phyloP scores from a whole-genome alignment of 2,888 invertebrate genomes.

The Ennomos fuscantarius region DNA sequence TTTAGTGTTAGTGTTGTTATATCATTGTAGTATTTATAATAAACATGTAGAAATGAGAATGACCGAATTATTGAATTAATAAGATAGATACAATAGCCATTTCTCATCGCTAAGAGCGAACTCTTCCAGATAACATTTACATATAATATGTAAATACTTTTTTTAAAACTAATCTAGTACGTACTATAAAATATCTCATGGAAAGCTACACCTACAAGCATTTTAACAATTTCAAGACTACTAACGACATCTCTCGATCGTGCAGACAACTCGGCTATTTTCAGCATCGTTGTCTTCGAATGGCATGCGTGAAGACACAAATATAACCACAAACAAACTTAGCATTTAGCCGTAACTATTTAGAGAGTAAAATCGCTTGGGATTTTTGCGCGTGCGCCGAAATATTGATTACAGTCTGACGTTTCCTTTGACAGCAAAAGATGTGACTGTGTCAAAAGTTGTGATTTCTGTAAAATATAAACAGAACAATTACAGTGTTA shows the following conservation, averaged over 20 bases:
- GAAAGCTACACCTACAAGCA: no score
- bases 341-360: fast-evolving
- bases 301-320: slow-evolving; percentile 61
- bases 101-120: no score
- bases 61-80: no score
- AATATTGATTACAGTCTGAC: slow-evolving; percentile 70
- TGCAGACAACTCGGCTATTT: slow-evolving; percentile 22
- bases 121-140: no score
- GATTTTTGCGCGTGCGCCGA: slow-evolving; percentile 68
- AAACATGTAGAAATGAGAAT: no score
- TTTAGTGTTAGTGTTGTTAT: no score
- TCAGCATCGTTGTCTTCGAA: slow-evolving; percentile 27
- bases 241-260: slow-evolving; percentile 55
- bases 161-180: not conserved
- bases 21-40: no score
- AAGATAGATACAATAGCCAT: no score
- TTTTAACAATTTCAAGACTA: slow-evolving; percentile 17
- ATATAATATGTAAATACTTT: no score
- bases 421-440: slow-evolving; percentile 52
- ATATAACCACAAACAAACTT: slow-evolving; percentile 11
- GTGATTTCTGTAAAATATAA: slow-evolving; percentile 45
- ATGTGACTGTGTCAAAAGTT: slow-evolving; percentile 25
- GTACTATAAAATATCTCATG: no score
- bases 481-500: slow-evolving; percentile 46
- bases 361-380: slow-evolving; percentile 42